Evolutionary conservation across 2,888 invertebrate species (phyloP).

Genomic region (Argyresthia goedartella): DNA sequence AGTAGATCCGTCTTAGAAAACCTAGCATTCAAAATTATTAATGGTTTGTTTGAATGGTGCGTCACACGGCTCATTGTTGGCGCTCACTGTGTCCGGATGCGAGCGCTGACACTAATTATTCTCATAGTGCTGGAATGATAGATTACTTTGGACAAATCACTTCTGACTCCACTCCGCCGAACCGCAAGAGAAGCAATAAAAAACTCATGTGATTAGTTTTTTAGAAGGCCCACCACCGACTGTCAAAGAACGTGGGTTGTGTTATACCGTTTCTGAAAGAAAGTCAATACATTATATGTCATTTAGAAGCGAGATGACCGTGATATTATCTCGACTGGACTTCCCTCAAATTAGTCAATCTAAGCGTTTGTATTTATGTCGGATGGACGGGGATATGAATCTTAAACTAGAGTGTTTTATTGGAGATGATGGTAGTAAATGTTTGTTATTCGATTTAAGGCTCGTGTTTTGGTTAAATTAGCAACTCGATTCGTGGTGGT

Average conservation of each 20-base stretch:
- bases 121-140: slow-evolving; percentile 67
- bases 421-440: no score
- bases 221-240: slow-evolving; percentile 44
- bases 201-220: slow-evolving; percentile 56
- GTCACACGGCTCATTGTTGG: slow-evolving; percentile 62
- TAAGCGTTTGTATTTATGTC: not conserved
- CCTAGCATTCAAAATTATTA: slow-evolving; percentile 66
- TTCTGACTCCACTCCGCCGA: slow-evolving; percentile 47
- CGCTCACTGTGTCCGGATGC: slow-evolving; percentile 59
- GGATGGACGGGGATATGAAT: not conserved
- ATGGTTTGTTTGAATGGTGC: slow-evolving; percentile 68
- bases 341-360: slow-evolving; percentile 40
- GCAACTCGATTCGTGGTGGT: no score
- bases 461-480: no score
- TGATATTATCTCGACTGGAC: slow-evolving; percentile 36
- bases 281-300: slow-evolving; percentile 42
- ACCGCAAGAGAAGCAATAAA: slow-evolving; percentile 46
- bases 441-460: no score
- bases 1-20: slow-evolving; percentile 62
- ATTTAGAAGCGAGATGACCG: slow-evolving; percentile 30
- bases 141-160: slow-evolving; percentile 68
- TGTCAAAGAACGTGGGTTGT: slow-evolving; percentile 45
- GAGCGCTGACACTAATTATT: slow-evolving; percentile 69
- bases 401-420: no score
- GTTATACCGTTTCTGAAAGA: slow-evolving; percentile 39